These are phyloP conservation scores for Cynaeus angustus DNA, from an alignment of 2,888 invertebrate species.

Conservation along the genomic window DNA sequence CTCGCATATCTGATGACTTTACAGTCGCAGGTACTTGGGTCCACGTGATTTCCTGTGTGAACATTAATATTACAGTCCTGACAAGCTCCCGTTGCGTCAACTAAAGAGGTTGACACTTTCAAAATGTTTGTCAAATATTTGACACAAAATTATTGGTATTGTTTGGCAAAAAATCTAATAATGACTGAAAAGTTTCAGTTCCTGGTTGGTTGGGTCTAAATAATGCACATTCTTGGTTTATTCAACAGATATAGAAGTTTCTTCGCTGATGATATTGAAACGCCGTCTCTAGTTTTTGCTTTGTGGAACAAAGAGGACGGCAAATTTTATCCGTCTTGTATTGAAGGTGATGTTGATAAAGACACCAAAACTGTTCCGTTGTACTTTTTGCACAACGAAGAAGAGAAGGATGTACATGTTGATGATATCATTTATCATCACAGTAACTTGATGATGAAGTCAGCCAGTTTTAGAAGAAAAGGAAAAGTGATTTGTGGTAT, in stretches of 20 bases:
- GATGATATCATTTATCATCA: conserved; percentile 49
- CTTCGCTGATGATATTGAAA: conserved; percentile 17
- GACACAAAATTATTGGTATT: conserved; percentile 26
- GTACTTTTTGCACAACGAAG: conserved; percentile 47
- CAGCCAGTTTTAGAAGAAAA: conserved; percentile 26
- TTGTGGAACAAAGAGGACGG: conserved; percentile 16
- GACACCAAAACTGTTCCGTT: conserved; percentile 26
- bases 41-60: conserved; percentile 43
- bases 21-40: conserved; percentile 43
- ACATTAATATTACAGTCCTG: conserved; percentile 25
- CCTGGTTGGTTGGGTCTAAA: not conserved
- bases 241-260: conserved; percentile 8
- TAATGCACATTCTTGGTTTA: conserved; percentile 12
- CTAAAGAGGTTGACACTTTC: conserved; percentile 28
- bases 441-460: conserved; percentile 49
- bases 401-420: conserved; percentile 39
- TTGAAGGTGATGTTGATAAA: conserved; percentile 21
- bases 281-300: conserved; percentile 35
- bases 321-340: conserved; percentile 32
- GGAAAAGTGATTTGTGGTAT: conserved; percentile 28
- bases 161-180: conserved; percentile 3
- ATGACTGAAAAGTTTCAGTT: conserved; percentile 1
- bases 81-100: conserved; percentile 27
- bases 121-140: conserved; percentile 20
- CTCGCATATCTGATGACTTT: conserved; percentile 55